A percentile compares a stretch with the other conserved stretches of the same genome.
Evolutionary conservation across 92 coral and sea anemone species (phyloP).

Genomic region (Siderastrea siderea): DNA sequence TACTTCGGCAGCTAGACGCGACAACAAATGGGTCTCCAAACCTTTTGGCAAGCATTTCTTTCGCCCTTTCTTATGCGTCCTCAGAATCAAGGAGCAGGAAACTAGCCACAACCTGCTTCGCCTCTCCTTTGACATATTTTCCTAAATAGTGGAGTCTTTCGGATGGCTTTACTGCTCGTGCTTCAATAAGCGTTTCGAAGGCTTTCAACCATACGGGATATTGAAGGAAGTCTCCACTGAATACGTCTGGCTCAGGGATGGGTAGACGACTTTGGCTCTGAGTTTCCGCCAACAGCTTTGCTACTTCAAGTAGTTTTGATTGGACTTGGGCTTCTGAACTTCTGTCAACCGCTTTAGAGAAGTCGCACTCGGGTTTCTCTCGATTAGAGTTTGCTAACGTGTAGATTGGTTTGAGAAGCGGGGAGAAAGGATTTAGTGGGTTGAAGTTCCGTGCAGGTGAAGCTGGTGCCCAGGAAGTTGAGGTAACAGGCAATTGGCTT

Average conservation of each 20-base stretch:
- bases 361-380: neutral
- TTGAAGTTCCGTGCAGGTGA: too few relatives aligned
- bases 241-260: constrained; percentile 67
- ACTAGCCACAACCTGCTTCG: constrained; percentile 68
- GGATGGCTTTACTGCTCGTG: constrained; percentile 48
- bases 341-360: neutral
- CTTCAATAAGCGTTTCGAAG: constrained; percentile 67
- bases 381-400: neutral
- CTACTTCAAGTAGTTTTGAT: constrained; percentile 34
- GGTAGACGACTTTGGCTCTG: constrained; percentile 63
- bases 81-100: constrained; percentile 63
- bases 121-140: constrained; percentile 64
- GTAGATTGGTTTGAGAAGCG: neutral
- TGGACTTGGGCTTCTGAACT: constrained; percentile 3
- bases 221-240: constrained; percentile 65
- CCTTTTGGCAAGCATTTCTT: constrained; percentile 56
- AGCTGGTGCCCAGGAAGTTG: too few relatives aligned
- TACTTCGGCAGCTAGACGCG: constrained; percentile 58
- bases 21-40: constrained; percentile 73
- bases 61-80: constrained; percentile 68
- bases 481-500: neutral
- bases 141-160: constrained; percentile 71
- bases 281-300: constrained; percentile 59
- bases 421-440: constrained; percentile 3
- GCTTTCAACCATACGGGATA: constrained; percentile 69